A percentile compares a stretch with the other conserved stretches of the same genome.
Conservation (phyloP, 2,113 vertebrate genomes). For the Hystrix brachyura region DNA sequence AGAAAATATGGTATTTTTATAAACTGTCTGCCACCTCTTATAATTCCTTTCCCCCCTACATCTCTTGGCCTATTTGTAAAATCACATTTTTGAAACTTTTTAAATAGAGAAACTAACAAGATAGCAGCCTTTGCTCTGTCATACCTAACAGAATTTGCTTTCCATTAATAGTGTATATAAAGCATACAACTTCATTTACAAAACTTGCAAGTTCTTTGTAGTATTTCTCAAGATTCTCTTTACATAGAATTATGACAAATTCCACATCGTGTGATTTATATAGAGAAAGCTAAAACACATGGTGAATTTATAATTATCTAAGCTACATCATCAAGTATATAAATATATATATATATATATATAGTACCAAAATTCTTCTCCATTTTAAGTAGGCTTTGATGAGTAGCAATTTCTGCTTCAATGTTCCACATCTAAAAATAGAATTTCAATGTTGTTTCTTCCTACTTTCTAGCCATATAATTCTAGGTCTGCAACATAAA, state of each 20-base stretch:
- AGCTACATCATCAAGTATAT: not conserved
- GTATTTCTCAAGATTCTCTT: not conserved
- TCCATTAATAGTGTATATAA: not conserved
- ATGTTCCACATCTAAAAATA: not conserved
- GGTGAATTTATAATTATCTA: not conserved
- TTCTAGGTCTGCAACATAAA: not conserved
- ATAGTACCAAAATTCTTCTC: not conserved
- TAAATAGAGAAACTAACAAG: not conserved
- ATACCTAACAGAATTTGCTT: not conserved
- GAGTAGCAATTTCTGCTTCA: not conserved
- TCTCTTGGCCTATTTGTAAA: not conserved
- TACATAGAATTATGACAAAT: not conserved
- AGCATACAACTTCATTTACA: not conserved
- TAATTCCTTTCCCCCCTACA: not conserved
- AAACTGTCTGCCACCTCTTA: not conserved
- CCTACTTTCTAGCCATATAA: not conserved
- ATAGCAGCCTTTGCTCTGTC: not conserved
- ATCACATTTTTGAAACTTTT: not conserved
- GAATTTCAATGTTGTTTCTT: not conserved
- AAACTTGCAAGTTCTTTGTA: not conserved
- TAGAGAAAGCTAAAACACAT: not conserved
- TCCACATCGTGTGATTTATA: not conserved
- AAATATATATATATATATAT: too few species aligned
- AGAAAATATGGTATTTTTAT: not conserved
- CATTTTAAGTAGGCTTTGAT: not conserved